A percentile compares a stretch with the other conserved stretches of the same genome.
Conservation (phyloP, 2,113 vertebrate species). For the Hippocampus mohnikei region DNA sequence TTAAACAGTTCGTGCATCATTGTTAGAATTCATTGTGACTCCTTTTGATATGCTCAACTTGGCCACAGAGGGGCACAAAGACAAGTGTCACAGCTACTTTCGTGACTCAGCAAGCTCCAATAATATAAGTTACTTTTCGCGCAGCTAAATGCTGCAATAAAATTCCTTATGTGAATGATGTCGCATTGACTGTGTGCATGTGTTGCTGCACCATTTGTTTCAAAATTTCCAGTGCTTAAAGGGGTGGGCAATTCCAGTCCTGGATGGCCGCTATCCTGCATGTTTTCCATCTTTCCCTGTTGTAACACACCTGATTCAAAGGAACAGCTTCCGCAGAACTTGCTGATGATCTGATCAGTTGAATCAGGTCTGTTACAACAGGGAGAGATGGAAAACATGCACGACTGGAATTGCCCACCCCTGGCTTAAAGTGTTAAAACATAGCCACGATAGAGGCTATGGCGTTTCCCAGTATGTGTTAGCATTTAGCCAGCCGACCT, state of each 20-base stretch:
- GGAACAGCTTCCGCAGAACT: too few relatives aligned
- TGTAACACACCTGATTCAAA: too few relatives aligned
- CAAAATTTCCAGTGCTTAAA: too few relatives aligned
- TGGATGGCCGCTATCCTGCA: too few relatives aligned
- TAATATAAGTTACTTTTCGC: neutral
- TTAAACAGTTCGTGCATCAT: neutral
- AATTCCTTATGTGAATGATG: neutral
- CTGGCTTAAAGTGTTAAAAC: neutral
- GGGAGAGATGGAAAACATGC: too few relatives aligned
- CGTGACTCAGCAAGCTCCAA: neutral
- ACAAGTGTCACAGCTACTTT: neutral
- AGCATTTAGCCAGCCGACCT: neutral
- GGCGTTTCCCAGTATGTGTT: neutral
- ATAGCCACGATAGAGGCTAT: neutral
- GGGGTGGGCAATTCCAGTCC: too few relatives aligned
- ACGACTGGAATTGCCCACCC: too few relatives aligned
- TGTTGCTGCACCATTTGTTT: neutral
- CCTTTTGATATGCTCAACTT: neutral
- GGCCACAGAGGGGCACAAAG: neutral
- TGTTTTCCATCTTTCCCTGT: too few relatives aligned
- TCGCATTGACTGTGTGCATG: neutral
- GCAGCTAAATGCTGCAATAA: neutral
- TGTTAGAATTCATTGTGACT: too few relatives aligned
- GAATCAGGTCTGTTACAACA: too few relatives aligned
- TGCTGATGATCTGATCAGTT: too few relatives aligned